Percentiles rank a stretch among this genome's conserved stretches.
Conservation (phyloP, 1,140 invertebrate species). For the Hormaphis cornu region DNA sequence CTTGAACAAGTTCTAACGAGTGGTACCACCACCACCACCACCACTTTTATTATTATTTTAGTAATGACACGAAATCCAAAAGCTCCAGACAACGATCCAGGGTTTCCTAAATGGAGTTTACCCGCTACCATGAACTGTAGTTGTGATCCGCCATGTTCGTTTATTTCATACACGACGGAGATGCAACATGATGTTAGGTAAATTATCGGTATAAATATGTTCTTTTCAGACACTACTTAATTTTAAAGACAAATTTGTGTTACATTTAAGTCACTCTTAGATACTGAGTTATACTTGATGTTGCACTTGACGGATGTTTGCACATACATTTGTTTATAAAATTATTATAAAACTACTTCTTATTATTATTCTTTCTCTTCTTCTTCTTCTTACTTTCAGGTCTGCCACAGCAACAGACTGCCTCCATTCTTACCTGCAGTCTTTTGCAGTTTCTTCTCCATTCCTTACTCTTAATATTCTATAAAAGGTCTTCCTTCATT, state of each 20-base stretch:
- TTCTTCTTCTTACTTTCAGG: too few species aligned
- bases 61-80: constrained; percentile 28
- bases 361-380: too few species aligned
- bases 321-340: too few species aligned
- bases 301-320: background rate
- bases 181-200: constrained; percentile 13
- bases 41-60: background rate
- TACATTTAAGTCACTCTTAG: background rate
- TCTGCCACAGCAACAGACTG: too few species aligned
- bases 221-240: too few species aligned
- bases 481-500: background rate
- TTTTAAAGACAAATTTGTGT: too few species aligned
- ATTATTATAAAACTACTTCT: too few species aligned
- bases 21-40: too few species aligned
- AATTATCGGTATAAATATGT: too few species aligned
- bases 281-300: background rate
- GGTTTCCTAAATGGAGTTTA: constrained; percentile 31
- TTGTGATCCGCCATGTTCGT: constrained; percentile 33
- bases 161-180: constrained; percentile 30
- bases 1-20: too few species aligned
- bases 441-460: background rate
- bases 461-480: background rate
- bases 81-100: background rate
- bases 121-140: constrained; percentile 32
- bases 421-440: too few species aligned